phyloP scores from a whole-genome alignment of 2,113 vertebrate genomes.

The Paradisaea rubra region DNA sequence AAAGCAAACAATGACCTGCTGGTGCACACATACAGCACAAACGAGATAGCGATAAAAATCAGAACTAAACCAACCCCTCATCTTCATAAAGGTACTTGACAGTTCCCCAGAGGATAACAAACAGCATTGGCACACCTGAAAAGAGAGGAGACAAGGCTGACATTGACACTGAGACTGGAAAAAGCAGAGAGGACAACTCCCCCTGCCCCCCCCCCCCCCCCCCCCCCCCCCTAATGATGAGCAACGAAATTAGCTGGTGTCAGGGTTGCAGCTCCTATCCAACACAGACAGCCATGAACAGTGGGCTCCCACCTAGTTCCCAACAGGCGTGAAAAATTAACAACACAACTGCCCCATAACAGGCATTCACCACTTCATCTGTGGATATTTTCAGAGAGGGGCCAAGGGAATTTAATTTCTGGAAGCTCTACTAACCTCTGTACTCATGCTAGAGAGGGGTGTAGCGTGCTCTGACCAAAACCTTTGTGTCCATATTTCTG shows the following conservation, averaged over 20 bases:
- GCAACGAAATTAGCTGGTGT: neutral
- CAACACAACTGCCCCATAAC: neutral
- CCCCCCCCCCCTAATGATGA: neutral
- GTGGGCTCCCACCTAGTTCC: neutral
- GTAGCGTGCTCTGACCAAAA: accelerated
- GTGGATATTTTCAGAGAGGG: neutral
- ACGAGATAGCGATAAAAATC: slow-evolving; percentile 28
- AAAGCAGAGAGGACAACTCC: neutral
- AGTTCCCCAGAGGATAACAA: slow-evolving; percentile 83
- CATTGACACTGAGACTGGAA: slow-evolving; percentile 8
- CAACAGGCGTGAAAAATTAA: neutral
- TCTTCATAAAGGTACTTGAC: slow-evolving; percentile 87
- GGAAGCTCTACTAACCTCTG: neutral
- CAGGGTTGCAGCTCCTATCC: neutral
- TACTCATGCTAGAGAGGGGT: accelerated
- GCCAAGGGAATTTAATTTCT: neutral
- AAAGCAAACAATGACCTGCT: slow-evolving; percentile 38
- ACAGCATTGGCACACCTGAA: slow-evolving; percentile 82
- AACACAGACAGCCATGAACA: neutral
- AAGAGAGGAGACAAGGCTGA: slow-evolving; percentile 54
- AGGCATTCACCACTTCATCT: neutral
- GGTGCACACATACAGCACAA: neutral
- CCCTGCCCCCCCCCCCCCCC: no score
- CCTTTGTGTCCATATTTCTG: neutral
- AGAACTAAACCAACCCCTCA: slow-evolving; percentile 74